These are phyloP conservation scores for Metacarcinus magister DNA, from an alignment of 2,888 invertebrate genomes.

Conservation along the genomic window DNA sequence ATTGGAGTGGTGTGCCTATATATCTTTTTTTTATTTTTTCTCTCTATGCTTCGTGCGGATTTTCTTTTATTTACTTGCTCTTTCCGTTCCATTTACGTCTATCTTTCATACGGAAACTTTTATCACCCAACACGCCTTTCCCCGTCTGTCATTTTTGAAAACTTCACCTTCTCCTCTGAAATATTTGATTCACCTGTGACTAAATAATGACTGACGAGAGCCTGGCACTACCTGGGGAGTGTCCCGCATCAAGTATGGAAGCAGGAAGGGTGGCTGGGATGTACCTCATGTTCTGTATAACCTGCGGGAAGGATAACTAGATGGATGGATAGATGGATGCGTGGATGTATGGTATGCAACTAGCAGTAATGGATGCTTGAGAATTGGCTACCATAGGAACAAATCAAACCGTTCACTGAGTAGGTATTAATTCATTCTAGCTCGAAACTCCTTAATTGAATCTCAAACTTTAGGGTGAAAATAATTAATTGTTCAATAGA, in stretches of 20 bases:
- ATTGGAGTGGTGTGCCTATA: neutral
- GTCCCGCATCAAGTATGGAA: neutral
- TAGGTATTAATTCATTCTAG: neutral
- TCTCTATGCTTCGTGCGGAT: neutral
- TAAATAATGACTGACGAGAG: neutral
- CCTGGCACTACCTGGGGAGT: neutral
- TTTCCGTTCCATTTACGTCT: neutral
- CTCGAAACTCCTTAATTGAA: constrained; percentile 33
- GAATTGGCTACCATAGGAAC: neutral
- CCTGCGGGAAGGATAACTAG: neutral
- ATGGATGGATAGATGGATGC: neutral
- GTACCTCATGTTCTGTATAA: neutral
- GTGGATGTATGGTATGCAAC: neutral
- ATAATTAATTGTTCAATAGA: constrained; percentile 32
- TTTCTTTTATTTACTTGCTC: neutral
- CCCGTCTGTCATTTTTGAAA: neutral
- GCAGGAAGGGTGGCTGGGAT: neutral
- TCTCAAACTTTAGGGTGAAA: constrained; percentile 10
- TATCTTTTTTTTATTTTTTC: neutral
- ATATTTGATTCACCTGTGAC: neutral
- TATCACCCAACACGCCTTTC: neutral
- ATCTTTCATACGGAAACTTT: neutral
- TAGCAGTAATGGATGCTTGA: neutral
- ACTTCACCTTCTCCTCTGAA: neutral
- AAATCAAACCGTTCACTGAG: neutral